Evolutionary conservation across 2,797 vertebrate genomes (phyloP).

Genomic region (Gorsachius magnificus): DNA sequence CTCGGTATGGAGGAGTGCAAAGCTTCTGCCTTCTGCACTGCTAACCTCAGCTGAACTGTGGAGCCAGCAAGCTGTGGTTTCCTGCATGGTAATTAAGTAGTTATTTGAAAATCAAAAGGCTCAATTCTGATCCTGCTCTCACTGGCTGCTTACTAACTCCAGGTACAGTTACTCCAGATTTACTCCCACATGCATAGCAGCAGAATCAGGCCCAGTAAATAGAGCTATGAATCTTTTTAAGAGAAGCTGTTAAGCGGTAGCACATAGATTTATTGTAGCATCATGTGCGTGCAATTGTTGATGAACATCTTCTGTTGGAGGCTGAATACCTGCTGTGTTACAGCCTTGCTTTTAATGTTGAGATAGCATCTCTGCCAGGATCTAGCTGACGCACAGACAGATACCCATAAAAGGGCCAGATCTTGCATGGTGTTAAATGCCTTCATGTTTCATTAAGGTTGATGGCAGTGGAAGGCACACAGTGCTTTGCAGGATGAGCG

Average conservation of each 20-base stretch:
- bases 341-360: slow-evolving; percentile 58
- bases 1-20: neutral
- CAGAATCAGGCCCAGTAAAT: slow-evolving; percentile 50
- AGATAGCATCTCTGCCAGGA: slow-evolving; percentile 47
- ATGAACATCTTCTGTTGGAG: slow-evolving; percentile 61
- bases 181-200: neutral
- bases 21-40: neutral
- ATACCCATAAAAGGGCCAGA: slow-evolving; percentile 49
- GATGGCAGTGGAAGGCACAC: slow-evolving; percentile 29
- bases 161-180: slow-evolving; percentile 5
- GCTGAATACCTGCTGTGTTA: slow-evolving; percentile 65
- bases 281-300: slow-evolving; percentile 62
- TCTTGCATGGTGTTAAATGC: slow-evolving; percentile 48
- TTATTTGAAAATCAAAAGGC: slow-evolving; percentile 27
- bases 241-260: slow-evolving; percentile 56
- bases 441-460: slow-evolving; percentile 65
- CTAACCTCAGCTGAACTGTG: neutral
- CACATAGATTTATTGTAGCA: slow-evolving; percentile 62
- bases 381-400: neutral
- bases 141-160: neutral
- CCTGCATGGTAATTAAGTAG: slow-evolving; percentile 2
- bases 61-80: neutral
- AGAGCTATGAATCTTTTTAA: slow-evolving; percentile 67
- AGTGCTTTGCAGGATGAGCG: neutral
- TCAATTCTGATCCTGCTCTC: neutral